A percentile compares a stretch with the other conserved stretches of the same genome.
Evolutionary conservation across 2,113 vertebrate genomes (phyloP).

Genomic region (Centropus unirufus): DNA sequence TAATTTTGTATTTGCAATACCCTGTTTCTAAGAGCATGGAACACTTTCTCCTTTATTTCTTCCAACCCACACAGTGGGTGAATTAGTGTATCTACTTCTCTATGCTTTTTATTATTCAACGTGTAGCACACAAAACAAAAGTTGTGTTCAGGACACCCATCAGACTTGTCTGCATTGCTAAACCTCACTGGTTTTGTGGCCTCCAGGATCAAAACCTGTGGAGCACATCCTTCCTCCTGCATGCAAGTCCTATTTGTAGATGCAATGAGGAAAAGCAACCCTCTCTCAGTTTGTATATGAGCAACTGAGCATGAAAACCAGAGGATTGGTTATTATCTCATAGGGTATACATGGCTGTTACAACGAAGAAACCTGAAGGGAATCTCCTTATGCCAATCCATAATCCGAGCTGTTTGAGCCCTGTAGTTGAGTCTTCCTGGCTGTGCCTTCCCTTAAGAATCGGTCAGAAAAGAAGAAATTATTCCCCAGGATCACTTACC

Average conservation of each 20-base stretch:
- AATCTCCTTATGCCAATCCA: not conserved
- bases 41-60: not conserved
- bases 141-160: not conserved
- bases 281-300: not conserved
- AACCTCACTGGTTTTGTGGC: not conserved
- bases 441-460: not conserved
- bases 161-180: not conserved
- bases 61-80: not conserved
- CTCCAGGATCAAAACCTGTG: not conserved
- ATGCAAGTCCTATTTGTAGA: not conserved
- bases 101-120: not conserved
- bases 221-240: not conserved
- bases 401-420: not conserved
- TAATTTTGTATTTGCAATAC: not conserved
- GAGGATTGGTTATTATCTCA: not conserved
- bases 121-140: not conserved
- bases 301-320: not conserved
- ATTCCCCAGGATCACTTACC: not conserved
- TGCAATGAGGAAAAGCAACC: not conserved
- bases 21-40: not conserved
- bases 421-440: not conserved
- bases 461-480: not conserved
- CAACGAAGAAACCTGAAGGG: not conserved
- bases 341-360: not conserved
- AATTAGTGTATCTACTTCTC: not conserved